A percentile compares a stretch with the other conserved stretches of the same genome.
These are phyloP conservation scores for Gryllus bimaculatus DNA, from an alignment of 1,140 invertebrate species.

Conservation along the genomic window DNA sequence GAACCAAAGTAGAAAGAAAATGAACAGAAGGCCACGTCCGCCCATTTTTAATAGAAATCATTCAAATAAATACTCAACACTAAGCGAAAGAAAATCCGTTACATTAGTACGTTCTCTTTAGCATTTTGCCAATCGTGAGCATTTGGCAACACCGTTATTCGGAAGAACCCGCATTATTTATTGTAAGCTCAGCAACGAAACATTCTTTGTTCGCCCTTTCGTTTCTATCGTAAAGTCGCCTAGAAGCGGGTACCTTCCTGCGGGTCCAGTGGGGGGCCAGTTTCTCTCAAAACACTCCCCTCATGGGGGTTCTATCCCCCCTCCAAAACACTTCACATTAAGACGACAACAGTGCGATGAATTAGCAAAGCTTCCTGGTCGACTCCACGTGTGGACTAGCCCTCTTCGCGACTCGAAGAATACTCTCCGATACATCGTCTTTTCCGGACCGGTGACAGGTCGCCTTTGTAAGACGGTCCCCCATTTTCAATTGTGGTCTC, in stretches of 20 bases:
- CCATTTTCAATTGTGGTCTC: neutral
- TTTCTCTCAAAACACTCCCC: neutral
- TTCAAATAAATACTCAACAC: too few relatives aligned
- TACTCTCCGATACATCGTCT: neutral
- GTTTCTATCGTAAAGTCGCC: too few relatives aligned
- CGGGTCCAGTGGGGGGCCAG: neutral
- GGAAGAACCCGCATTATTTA: too few relatives aligned
- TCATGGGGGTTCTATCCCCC: neutral
- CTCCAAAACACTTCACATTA: neutral
- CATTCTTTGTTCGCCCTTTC: too few relatives aligned
- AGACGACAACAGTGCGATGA: neutral
- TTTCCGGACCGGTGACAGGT: neutral
- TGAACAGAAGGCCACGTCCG: too few relatives aligned
- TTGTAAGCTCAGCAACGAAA: too few relatives aligned
- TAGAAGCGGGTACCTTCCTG: neutral
- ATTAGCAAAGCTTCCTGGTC: neutral
- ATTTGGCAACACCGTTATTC: too few relatives aligned
- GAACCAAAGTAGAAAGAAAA: too few relatives aligned
- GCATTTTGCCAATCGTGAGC: too few relatives aligned
- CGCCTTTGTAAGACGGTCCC: neutral
- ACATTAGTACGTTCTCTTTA: too few relatives aligned
- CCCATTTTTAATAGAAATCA: too few relatives aligned
- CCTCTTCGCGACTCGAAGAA: neutral
- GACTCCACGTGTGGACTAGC: neutral
- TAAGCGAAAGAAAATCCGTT: too few relatives aligned